Conservation (phyloP, 2,113 vertebrate species). For the Salvator merianae region DNA sequence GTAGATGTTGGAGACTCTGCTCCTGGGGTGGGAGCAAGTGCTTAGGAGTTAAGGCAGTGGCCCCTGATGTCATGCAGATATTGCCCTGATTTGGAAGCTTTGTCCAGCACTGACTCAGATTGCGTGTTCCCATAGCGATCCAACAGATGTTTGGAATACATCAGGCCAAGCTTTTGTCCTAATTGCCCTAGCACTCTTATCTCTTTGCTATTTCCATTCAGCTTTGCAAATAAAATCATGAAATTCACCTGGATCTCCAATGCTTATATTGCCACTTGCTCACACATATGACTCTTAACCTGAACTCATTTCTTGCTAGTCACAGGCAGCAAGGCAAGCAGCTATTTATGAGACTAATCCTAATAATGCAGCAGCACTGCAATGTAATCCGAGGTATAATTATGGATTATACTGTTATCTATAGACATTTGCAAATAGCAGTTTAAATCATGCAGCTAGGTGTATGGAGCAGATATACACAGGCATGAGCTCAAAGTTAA, state of each 20-base stretch:
- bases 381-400: slow-evolving; percentile 3
- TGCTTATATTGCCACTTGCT: neutral
- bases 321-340: neutral
- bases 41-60: too few relatives aligned
- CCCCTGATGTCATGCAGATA: too few relatives aligned
- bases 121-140: neutral
- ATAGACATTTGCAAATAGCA: slow-evolving; percentile 20
- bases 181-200: too few relatives aligned
- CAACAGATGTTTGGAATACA: neutral
- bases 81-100: too few relatives aligned
- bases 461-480: slow-evolving; percentile 16
- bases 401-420: slow-evolving; percentile 4
- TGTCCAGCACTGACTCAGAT: too few relatives aligned
- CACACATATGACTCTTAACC: neutral
- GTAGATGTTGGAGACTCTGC: too few relatives aligned
- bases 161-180: too few relatives aligned
- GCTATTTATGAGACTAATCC: slow-evolving; percentile 17
- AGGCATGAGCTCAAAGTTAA: slow-evolving; percentile 40
- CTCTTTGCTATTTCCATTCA: neutral
- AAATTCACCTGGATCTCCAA: neutral
- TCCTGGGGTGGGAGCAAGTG: too few relatives aligned
- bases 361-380: neutral
- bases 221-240: neutral
- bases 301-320: neutral
- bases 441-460: slow-evolving; percentile 26